Evolutionary conservation across 2,888 invertebrate species (phyloP), one percentile per base, ranked within the genome.

Genomic region (Melanargia galathea): DNA sequence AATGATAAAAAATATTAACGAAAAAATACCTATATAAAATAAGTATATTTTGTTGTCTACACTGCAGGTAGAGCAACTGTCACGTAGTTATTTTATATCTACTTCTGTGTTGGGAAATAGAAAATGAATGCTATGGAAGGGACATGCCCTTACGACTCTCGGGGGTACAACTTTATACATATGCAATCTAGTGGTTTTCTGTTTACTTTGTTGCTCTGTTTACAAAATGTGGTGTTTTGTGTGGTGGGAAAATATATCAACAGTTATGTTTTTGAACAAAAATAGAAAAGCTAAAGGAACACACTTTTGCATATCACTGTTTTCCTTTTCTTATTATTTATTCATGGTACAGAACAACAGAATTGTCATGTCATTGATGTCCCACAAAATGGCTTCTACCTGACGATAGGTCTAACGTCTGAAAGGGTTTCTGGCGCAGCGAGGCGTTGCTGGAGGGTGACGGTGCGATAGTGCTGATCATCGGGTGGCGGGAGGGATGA

Each of bases 61-160:
- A n/a, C 30, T 16, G 5, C 35, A 20, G 20, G 5, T 6, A 8
- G 16, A 35, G 18, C 4, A 40, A 22, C n/a, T 40, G 8, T 30
- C 20, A 48, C 35, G 4, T 18, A n/a, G 13, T 11, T 48, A 26
- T 11, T 52, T 35, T n/a, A 22, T 52, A n/a, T n/a, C n/a, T n/a
- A 54, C 20, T 45, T 52, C 30, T 35, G 33, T 48, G 40, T 55
- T 48, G 8, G 48, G 38, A 54, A 64, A 58, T 51, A 73, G 74
- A 75, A 78, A 81, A 82, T 77, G 81, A 81, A 79, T 79, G 72
- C 71, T 73, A 72, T 74, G 72, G 73, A 75, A 80, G 78, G 81
- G 79, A 74, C 79, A 75, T 70, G 71, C 73, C 74, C 73, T 81
- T 79, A 85, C 74, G 76, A 69, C 75, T 74, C 84, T 77, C 85